phyloP scores from a whole-genome alignment of 2,888 invertebrate species.

The Agapetus fuscipes region DNA sequence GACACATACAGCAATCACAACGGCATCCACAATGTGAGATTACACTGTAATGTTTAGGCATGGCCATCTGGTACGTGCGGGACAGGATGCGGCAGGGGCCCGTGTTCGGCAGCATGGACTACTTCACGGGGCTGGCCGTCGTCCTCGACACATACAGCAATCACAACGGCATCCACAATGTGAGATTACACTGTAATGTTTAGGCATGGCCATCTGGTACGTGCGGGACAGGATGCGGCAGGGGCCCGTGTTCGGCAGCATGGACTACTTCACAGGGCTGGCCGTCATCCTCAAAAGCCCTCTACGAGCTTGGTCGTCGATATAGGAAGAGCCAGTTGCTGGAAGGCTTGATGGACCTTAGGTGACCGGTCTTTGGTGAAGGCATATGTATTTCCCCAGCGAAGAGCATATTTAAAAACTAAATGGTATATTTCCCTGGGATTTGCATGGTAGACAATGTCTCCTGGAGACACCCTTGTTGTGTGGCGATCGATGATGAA shows the following conservation, averaged over 20 bases:
- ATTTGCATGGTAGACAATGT: too few species aligned
- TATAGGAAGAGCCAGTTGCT: too few species aligned
- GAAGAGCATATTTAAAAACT: too few species aligned
- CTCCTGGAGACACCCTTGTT: too few species aligned
- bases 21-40: constrained; percentile 94
- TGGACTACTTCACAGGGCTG: constrained; percentile 82
- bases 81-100: constrained; percentile 74
- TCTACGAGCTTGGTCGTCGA: too few species aligned
- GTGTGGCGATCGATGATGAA: too few species aligned
- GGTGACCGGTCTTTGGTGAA: too few species aligned
- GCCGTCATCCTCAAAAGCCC: constrained; percentile 92
- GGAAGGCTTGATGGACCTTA: too few species aligned
- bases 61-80: constrained; percentile 89
- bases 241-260: constrained; percentile 93
- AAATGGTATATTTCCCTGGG: too few species aligned
- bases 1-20: constrained; percentile 99
- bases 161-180: constrained; percentile 97
- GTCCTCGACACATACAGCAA: constrained; percentile 98
- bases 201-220: constrained; percentile 97
- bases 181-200: too few species aligned
- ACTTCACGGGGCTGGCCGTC: constrained; percentile 81
- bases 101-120: constrained; percentile 92
- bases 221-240: constrained; percentile 64
- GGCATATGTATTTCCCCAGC: too few species aligned
- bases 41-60: too few species aligned